A percentile compares a stretch with the other conserved stretches of the same genome.
These are phyloP conservation scores for Psittacula echo DNA, from an alignment of 2,797 vertebrate genomes.

Conservation along the genomic window DNA sequence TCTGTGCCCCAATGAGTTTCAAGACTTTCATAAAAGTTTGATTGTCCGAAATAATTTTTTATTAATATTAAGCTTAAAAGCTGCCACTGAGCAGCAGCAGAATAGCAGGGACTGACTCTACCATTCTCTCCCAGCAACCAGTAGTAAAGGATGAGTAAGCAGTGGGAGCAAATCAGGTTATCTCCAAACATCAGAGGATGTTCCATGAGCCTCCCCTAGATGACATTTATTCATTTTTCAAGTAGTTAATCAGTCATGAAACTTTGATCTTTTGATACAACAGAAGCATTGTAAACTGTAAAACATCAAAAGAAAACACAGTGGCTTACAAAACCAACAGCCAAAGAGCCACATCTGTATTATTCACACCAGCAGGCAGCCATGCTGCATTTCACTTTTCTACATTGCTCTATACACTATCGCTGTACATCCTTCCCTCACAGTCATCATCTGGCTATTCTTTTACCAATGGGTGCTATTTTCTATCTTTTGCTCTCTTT, in stretches of 20 bases:
- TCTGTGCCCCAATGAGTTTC: neutral
- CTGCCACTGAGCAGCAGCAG: neutral
- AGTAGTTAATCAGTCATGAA: neutral
- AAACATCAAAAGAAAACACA: neutral
- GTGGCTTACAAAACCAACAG: neutral
- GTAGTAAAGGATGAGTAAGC: neutral
- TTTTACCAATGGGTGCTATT: neutral
- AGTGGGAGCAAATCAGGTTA: neutral
- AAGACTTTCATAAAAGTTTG: neutral
- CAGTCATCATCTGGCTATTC: neutral
- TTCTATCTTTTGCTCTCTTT: neutral
- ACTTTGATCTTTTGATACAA: neutral
- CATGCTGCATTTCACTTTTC: neutral
- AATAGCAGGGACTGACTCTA: neutral
- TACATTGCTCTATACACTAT: neutral
- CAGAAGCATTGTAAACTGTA: neutral
- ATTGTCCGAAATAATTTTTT: neutral
- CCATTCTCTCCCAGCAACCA: neutral
- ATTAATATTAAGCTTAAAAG: neutral
- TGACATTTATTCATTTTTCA: neutral
- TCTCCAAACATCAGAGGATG: neutral
- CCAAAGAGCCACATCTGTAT: neutral
- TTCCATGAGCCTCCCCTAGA: neutral
- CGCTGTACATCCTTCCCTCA: neutral
- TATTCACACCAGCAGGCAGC: neutral